Evolutionary conservation across 2,797 vertebrate genomes (phyloP).

Genomic region (Xerus rutilus): DNA sequence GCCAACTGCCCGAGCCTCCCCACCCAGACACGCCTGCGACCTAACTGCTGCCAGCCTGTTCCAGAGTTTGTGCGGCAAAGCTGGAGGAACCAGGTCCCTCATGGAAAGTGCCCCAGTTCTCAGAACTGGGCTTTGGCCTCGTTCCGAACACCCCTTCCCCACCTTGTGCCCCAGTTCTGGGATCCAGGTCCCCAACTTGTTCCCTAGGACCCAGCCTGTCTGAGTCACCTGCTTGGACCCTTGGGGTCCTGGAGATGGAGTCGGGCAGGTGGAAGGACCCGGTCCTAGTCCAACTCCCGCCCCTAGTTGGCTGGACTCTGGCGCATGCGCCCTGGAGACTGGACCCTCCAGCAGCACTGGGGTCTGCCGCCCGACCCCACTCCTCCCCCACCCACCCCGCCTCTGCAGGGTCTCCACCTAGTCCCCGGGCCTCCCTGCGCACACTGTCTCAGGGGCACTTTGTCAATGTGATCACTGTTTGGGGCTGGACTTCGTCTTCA

Average conservation of each 20-base stretch:
- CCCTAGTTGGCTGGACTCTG: not conserved
- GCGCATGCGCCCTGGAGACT: not conserved
- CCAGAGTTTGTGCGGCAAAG: not conserved
- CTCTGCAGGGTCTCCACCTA: not conserved
- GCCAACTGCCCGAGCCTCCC: not conserved
- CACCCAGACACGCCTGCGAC: too few relatives aligned
- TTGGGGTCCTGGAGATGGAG: not conserved
- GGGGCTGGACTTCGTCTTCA: not conserved
- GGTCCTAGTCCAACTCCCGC: not conserved
- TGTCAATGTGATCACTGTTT: not conserved
- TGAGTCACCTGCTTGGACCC: not conserved
- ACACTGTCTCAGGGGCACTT: not conserved
- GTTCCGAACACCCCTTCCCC: conserved; percentile 63
- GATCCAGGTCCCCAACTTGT: conserved; percentile 7
- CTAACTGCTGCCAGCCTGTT: not conserved
- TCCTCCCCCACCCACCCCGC: not conserved
- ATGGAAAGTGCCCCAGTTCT: conserved; percentile 78
- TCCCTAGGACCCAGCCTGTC: not conserved
- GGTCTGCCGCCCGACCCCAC: not conserved
- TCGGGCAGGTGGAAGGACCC: not conserved
- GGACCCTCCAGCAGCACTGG: not conserved
- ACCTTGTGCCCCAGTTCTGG: conserved; percentile 76
- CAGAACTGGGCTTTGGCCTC: conserved; percentile 71
- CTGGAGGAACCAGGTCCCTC: conserved; percentile 53
- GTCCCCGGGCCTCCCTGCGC: not conserved